Evolutionary conservation across 2,113 vertebrate genomes (phyloP).

Genomic region (Brachypodius melanocephalos): DNA sequence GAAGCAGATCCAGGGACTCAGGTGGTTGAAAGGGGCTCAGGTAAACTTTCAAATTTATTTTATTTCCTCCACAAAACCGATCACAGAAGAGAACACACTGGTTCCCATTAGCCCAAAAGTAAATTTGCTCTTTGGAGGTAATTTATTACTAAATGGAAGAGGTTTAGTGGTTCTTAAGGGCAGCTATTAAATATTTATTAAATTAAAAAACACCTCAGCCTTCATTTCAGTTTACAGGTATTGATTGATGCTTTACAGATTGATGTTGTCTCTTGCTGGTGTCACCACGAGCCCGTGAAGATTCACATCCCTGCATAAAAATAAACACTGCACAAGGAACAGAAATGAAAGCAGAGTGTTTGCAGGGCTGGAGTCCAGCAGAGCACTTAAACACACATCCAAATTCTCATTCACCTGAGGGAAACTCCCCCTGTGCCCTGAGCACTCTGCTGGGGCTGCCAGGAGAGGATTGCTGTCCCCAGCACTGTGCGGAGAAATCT

Average conservation of each 20-base stretch:
- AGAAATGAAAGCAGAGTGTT: background rate
- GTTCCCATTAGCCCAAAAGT: background rate
- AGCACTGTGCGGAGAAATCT: background rate
- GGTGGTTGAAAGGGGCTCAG: background rate
- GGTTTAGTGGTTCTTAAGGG: background rate
- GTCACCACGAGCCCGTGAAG: background rate
- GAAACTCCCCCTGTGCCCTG: background rate
- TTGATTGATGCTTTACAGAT: background rate
- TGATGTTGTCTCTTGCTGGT: background rate
- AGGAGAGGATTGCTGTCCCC: background rate
- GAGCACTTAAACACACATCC: background rate
- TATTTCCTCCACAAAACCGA: background rate
- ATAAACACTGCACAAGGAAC: background rate
- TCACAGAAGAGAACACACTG: background rate
- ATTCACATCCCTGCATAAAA: background rate
- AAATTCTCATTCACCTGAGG: background rate
- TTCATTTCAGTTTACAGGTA: background rate
- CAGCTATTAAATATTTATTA: background rate
- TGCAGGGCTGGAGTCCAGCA: conserved; percentile 14
- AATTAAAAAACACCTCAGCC: background rate
- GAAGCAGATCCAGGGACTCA: background rate
- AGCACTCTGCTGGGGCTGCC: background rate
- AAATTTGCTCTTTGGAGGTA: background rate
- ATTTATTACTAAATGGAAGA: background rate
- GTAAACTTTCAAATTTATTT: background rate